These are phyloP conservation scores for Acrocephalus scirpaceus DNA, from an alignment of 2,797 vertebrate genomes.

Conservation along the genomic window DNA sequence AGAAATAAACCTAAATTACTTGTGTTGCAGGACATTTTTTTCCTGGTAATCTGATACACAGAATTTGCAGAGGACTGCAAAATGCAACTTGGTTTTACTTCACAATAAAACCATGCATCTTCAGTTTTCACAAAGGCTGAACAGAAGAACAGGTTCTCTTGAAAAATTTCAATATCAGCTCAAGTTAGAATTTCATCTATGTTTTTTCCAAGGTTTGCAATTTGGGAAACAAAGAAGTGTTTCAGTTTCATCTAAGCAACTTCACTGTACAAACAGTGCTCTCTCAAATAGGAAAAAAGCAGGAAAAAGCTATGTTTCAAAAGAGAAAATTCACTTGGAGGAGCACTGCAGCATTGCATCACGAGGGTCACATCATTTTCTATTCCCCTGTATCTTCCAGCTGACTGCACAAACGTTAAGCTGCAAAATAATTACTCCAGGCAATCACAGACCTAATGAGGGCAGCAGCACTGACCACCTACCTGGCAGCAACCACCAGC, in stretches of 20 bases:
- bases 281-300: not conserved
- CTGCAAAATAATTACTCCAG: not conserved
- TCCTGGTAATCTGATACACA: not conserved
- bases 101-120: not conserved
- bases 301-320: not conserved
- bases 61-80: not conserved
- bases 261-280: not conserved
- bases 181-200: not conserved
- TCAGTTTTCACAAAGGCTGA: not conserved
- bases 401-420: not conserved
- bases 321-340: not conserved
- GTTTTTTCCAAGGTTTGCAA: not conserved
- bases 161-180: not conserved
- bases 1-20: not conserved
- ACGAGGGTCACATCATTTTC: not conserved
- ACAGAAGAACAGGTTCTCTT: not conserved
- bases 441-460: not conserved
- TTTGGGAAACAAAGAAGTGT: not conserved
- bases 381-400: not conserved
- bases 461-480: not conserved
- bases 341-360: not conserved
- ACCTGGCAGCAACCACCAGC: not conserved
- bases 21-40: not conserved
- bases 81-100: not conserved
- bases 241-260: not conserved